Percentiles rank a stretch among this genome's conserved stretches.
These are phyloP conservation scores for Ostrea edulis DNA, from an alignment of 1,140 invertebrate genomes.

Conservation along the genomic window DNA sequence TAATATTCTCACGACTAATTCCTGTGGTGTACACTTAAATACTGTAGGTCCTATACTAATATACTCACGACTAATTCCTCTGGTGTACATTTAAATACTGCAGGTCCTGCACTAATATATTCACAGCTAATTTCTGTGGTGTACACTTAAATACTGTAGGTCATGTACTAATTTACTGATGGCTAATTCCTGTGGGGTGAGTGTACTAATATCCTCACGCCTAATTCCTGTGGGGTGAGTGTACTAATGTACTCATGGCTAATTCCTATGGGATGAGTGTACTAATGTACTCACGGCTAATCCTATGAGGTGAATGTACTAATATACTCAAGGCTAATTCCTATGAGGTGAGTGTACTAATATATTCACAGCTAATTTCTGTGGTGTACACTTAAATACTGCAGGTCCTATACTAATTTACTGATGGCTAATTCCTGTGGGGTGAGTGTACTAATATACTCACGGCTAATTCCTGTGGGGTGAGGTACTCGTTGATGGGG, in stretches of 20 bases:
- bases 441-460: constrained; percentile 44
- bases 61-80: constrained; percentile 83
- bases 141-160: no score
- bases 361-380: no score
- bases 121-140: constrained; percentile 83
- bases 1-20: no score
- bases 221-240: constrained; percentile 88
- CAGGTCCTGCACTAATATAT: no score
- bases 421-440: no score
- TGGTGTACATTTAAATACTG: no score
- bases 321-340: no score
- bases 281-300: constrained; percentile 82
- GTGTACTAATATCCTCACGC: constrained; percentile 85
- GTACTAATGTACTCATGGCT: constrained; percentile 83
- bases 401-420: no score
- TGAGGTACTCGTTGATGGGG: constrained; percentile 93
- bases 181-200: constrained; percentile 86
- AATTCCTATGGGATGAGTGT: constrained; percentile 90
- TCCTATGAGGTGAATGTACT: constrained; percentile 90
- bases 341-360: no score
- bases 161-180: constrained; percentile 59
- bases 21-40: no score
- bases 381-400: no score
- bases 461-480: constrained; percentile 84
- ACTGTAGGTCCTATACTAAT: no score